Conservation (phyloP, 2,888 invertebrate species). For the Oligia strigilis region DNA sequence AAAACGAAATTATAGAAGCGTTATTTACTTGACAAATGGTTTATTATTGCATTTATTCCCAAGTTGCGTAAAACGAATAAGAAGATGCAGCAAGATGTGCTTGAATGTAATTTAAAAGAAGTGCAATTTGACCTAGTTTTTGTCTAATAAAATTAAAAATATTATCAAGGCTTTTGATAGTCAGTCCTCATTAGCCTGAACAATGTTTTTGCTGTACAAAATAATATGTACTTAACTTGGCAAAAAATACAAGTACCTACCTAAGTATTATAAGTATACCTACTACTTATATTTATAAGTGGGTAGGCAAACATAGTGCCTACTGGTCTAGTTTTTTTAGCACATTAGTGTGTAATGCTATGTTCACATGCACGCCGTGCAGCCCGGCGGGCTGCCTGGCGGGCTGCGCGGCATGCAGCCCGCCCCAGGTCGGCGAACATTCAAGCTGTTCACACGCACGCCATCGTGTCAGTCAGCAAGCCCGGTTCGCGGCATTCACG, state of each 20-base stretch:
- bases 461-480: no score
- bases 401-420: no score
- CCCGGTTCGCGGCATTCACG: no score
- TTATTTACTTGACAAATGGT: not conserved
- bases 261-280: not conserved
- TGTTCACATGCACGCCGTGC: no score
- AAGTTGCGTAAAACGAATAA: not conserved
- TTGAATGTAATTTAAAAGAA: not conserved
- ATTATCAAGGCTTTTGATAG: constrained; percentile 1
- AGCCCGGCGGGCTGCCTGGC: no score
- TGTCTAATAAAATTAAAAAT: not conserved
- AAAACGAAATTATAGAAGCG: not conserved
- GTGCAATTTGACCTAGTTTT: constrained; percentile 21
- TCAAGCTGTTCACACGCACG: no score
- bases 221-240: not conserved
- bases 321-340: not conserved
- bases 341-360: not conserved
- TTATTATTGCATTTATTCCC: not conserved
- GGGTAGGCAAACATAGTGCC: not conserved
- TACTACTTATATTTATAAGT: not conserved
- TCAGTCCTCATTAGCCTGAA: not conserved
- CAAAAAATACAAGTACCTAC: not conserved
- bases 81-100: not conserved
- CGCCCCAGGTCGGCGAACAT: no score
- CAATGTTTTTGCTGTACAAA: constrained; percentile 3